Conservation (phyloP, 2,888 invertebrate genomes). For the Trissonchulus sp. region DNA sequence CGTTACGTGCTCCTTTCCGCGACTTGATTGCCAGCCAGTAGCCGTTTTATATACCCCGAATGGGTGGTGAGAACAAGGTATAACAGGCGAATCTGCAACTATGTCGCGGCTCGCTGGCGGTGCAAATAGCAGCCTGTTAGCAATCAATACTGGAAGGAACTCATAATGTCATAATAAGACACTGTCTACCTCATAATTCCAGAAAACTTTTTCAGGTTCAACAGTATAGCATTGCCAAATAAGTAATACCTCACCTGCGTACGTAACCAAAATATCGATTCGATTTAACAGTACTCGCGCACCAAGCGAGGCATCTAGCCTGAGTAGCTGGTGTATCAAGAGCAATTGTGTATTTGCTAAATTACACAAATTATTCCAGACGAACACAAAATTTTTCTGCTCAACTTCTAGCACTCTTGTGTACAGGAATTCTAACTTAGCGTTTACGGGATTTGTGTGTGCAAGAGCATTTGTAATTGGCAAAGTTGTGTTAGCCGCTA, state of each 20-base stretch:
- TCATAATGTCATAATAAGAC: no score
- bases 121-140: no score
- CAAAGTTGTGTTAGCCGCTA: no score
- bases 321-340: slow-evolving; percentile 13
- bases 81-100: no score
- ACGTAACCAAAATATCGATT: slow-evolving; percentile 16
- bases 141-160: no score
- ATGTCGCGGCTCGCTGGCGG: no score
- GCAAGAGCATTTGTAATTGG: no score
- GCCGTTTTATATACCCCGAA: no score
- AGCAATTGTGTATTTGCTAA: background rate
- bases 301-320: slow-evolving; percentile 19
- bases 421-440: slow-evolving; percentile 17
- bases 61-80: no score
- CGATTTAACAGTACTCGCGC: slow-evolving; percentile 13
- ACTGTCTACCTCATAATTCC: slow-evolving; percentile 18
- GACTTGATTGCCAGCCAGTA: no score
- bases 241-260: slow-evolving; percentile 22
- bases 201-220: background rate
- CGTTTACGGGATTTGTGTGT: slow-evolving; percentile 8
- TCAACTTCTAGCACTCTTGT: slow-evolving; percentile 1
- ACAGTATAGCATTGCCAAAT: slow-evolving; percentile 13
- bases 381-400: background rate
- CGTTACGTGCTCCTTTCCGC: no score
- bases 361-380: slow-evolving; percentile 21